A percentile compares a stretch with the other conserved stretches of the same genome.
Conservation (phyloP, 2,888 invertebrate species). For the Dorcus hopei region DNA sequence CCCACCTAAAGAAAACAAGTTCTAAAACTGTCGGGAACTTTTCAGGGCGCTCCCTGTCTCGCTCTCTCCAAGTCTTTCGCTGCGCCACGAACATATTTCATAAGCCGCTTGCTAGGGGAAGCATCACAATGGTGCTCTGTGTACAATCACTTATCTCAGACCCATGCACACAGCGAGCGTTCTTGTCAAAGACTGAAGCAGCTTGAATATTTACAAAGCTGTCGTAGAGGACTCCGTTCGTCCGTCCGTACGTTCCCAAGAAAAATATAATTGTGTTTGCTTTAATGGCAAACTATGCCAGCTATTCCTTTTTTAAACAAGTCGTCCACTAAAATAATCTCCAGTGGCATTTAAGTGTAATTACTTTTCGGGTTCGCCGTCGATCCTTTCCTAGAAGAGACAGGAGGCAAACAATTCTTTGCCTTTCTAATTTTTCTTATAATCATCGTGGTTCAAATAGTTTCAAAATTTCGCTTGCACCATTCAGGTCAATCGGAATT, state of each 20-base stretch:
- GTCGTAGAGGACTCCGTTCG: conserved; percentile 17
- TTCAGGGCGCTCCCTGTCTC: conserved; percentile 27
- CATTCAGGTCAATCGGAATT: no score
- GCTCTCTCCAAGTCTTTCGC: conserved; percentile 26
- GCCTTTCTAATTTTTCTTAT: no score
- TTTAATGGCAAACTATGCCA: conserved; percentile 5
- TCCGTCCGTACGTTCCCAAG: conserved; percentile 11
- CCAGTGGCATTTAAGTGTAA: not conserved
- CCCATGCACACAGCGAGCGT: not conserved
- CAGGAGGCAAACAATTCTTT: no score
- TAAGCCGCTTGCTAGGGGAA: conserved; percentile 24
- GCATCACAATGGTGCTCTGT: conserved; percentile 30
- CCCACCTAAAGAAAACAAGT: conserved; percentile 31
- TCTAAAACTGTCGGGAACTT: conserved; percentile 36
- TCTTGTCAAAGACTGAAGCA: conserved; percentile 19
- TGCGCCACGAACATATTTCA: conserved; percentile 31
- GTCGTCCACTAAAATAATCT: not conserved
- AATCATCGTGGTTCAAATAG: no score
- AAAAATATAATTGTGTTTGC: conserved; percentile 20
- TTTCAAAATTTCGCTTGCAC: no score
- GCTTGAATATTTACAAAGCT: conserved; percentile 22
- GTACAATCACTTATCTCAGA: conserved; percentile 36
- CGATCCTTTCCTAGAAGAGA: no score
- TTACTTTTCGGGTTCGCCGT: not conserved
- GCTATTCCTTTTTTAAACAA: conserved; percentile 2